These are phyloP conservation scores for Pelochelys cantorii DNA, from an alignment of 2,797 vertebrate species.

Conservation along the genomic window DNA sequence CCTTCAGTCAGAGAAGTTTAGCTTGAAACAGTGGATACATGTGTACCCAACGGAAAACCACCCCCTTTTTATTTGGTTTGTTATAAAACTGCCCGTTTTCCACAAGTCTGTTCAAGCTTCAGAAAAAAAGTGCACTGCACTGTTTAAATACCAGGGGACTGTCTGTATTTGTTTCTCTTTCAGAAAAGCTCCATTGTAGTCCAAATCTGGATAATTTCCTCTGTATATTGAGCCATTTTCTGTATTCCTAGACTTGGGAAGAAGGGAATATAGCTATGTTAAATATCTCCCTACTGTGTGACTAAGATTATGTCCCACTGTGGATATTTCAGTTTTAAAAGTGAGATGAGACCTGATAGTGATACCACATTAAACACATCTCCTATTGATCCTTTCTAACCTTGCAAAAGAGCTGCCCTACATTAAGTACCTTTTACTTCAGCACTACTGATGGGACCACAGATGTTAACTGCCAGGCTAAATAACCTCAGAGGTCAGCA, in stretches of 20 bases:
- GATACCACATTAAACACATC: constrained; percentile 85
- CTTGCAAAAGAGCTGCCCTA: constrained; percentile 78
- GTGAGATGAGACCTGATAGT: constrained; percentile 79
- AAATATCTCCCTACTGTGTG: constrained; percentile 69
- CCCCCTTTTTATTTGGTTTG: constrained; percentile 19
- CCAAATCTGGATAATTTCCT: constrained; percentile 28
- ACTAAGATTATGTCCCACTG: constrained; percentile 66
- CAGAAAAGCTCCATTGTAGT: neutral
- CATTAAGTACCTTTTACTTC: constrained; percentile 83
- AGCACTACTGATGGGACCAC: constrained; percentile 75
- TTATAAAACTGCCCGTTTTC: constrained; percentile 23
- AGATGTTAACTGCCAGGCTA: constrained; percentile 80
- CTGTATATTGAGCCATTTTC: neutral
- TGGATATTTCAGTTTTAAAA: constrained; percentile 78
- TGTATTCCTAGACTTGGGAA: constrained; percentile 32
- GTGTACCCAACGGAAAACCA: neutral
- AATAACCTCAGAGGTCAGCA: constrained; percentile 80
- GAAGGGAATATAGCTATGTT: constrained; percentile 20
- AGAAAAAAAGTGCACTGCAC: neutral
- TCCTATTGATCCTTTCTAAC: constrained; percentile 85
- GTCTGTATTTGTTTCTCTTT: neutral
- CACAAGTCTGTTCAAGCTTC: neutral
- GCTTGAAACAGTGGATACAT: neutral
- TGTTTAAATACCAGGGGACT: constrained; percentile 46
- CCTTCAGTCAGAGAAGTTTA: neutral